phyloP scores from a whole-genome alignment of 2,888 invertebrate species.

The Hydrotaea diabolus region DNA sequence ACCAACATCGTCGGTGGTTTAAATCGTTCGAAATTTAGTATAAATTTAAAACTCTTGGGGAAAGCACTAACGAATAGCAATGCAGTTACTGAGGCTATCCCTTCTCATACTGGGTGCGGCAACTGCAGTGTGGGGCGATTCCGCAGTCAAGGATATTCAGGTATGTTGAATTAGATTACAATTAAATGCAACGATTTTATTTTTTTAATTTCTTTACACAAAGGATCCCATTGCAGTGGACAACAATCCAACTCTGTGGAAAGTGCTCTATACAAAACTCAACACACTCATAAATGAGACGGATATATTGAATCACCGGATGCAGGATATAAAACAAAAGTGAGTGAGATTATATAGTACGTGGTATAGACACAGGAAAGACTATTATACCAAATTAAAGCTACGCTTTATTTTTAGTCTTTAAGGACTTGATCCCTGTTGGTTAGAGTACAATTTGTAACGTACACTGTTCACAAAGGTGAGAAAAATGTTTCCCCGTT shows the following conservation, averaged over 20 bases:
- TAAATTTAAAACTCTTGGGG: too few species aligned
- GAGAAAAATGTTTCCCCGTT: too few species aligned
- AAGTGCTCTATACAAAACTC: not conserved
- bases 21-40: too few species aligned
- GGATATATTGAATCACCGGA: not conserved
- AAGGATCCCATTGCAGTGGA: not conserved
- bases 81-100: too few species aligned
- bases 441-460: too few species aligned
- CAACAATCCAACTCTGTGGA: not conserved
- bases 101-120: not conserved
- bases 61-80: too few species aligned
- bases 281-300: conserved; percentile 1
- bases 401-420: too few species aligned
- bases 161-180: not conserved
- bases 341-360: not conserved
- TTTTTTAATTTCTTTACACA: not conserved
- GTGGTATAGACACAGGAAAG: too few species aligned
- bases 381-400: too few species aligned
- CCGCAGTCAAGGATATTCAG: not conserved
- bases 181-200: not conserved
- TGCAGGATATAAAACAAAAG: not conserved
- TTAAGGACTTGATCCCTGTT: too few species aligned
- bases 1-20: too few species aligned
- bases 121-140: not conserved
- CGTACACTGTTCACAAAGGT: too few species aligned